phyloP scores from a whole-genome alignment of 2,113 vertebrate species.

The Noctilio leporinus region DNA sequence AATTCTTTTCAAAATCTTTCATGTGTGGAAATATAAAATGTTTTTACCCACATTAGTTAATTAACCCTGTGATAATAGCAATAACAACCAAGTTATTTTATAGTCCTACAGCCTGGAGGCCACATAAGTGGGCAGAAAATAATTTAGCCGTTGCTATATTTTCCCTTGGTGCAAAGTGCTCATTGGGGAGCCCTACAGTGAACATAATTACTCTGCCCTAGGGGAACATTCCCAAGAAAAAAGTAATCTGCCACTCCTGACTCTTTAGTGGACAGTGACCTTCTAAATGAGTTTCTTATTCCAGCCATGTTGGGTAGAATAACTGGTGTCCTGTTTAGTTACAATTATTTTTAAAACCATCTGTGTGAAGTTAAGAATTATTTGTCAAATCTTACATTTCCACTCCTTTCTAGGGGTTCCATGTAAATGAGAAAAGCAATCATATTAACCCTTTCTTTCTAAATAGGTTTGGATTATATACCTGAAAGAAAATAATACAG shows the following conservation, averaged over 20 bases:
- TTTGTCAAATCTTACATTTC: background rate
- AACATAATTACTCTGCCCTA: background rate
- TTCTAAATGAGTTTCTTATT: background rate
- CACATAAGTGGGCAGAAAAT: background rate
- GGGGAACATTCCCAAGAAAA: background rate
- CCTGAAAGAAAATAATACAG: background rate
- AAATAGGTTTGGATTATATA: background rate
- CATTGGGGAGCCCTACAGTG: background rate
- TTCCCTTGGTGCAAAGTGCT: background rate
- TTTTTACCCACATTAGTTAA: background rate
- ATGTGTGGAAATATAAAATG: background rate
- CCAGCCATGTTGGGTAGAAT: background rate
- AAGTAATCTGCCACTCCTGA: background rate
- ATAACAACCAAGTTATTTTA: background rate
- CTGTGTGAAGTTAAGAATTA: background rate
- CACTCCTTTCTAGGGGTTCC: background rate
- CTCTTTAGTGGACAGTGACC: background rate
- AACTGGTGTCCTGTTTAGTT: background rate
- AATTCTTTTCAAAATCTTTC: slow-evolving; percentile 49
- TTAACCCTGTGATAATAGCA: background rate
- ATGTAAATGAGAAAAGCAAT: background rate
- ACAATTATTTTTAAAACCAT: background rate
- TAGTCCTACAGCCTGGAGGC: background rate
- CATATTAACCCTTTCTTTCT: background rate
- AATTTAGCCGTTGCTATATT: background rate